phyloP scores from a whole-genome alignment of 2,797 vertebrate species.

The Fundulus diaphanus region DNA sequence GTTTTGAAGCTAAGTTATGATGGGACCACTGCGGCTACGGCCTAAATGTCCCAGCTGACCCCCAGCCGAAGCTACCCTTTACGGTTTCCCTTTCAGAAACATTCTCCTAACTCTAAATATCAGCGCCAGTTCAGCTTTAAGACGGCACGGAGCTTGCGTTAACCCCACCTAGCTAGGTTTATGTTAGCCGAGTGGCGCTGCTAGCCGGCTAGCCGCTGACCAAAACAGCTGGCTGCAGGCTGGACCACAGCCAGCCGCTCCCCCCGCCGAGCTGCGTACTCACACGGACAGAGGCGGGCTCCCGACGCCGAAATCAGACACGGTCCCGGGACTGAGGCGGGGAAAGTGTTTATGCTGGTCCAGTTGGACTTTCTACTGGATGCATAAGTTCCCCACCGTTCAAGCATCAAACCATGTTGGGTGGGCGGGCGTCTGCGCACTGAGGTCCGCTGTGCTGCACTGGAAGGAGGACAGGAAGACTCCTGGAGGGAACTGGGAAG shows the following conservation, averaged over 20 bases:
- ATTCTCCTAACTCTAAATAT: neutral
- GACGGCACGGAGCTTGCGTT: neutral
- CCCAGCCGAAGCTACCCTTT: slow-evolving; percentile 23
- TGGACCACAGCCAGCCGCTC: slow-evolving; percentile 12
- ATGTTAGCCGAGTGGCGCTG: slow-evolving; percentile 53
- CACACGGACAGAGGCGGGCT: slow-evolving; percentile 17
- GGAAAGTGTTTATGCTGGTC: slow-evolving; percentile 10
- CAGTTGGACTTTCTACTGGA: slow-evolving; percentile 29
- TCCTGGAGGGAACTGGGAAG: slow-evolving; percentile 36
- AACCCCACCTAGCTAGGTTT: slow-evolving; percentile 43
- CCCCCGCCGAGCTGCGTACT: slow-evolving; percentile 12
- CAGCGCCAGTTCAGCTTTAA: neutral
- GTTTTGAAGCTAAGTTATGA: neutral
- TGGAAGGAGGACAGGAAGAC: neutral
- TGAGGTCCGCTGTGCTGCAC: slow-evolving; percentile 46
- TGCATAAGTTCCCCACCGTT: slow-evolving; percentile 43
- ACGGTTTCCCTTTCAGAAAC: neutral
- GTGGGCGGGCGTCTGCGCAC: slow-evolving; percentile 73
- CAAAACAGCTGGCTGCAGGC: slow-evolving; percentile 65
- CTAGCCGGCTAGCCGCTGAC: slow-evolving; percentile 66
- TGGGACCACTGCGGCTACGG: slow-evolving; percentile 33
- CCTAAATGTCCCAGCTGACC: slow-evolving; percentile 60
- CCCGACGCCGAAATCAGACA: neutral
- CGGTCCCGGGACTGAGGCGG: neutral
- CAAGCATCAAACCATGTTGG: slow-evolving; percentile 56